A percentile compares a stretch with the other conserved stretches of the same genome.
Conservation (phyloP, 1,140 invertebrate genomes). For the Nymphalis io region DNA sequence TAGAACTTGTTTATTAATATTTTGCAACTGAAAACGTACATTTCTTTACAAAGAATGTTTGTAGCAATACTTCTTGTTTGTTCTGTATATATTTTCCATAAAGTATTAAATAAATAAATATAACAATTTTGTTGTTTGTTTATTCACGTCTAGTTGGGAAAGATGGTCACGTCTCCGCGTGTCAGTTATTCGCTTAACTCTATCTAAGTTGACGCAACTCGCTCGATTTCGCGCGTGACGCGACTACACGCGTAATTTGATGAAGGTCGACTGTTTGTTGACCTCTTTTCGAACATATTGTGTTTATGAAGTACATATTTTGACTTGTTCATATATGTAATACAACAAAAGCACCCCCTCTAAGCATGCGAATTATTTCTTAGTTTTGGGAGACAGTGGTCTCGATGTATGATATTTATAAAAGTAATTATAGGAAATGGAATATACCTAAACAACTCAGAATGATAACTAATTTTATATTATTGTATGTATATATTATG, state of each 20-base stretch:
- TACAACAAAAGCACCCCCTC: background rate
- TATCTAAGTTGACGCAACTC: slow-evolving; percentile 27
- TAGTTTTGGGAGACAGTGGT: background rate
- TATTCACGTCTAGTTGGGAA: slow-evolving; percentile 1
- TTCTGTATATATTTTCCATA: too few relatives aligned
- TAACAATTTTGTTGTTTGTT: slow-evolving; percentile 1
- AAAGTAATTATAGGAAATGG: too few relatives aligned
- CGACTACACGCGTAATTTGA: slow-evolving; percentile 21
- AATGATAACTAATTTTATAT: too few relatives aligned
- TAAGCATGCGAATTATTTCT: background rate
- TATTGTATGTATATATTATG: too few relatives aligned
- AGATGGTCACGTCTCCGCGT: slow-evolving; percentile 21
- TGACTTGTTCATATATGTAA: background rate
- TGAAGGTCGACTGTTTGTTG: slow-evolving; percentile 13
- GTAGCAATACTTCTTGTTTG: too few relatives aligned
- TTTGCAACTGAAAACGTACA: too few relatives aligned
- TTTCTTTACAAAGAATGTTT: background rate
- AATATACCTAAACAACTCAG: too few relatives aligned
- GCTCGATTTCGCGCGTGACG: slow-evolving; percentile 27
- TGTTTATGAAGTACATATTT: background rate
- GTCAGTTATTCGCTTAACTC: slow-evolving; percentile 25
- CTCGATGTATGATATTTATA: too few relatives aligned
- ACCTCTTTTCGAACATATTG: background rate
- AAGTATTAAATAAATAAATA: background rate
- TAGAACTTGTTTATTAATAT: too few relatives aligned